These are phyloP conservation scores for Piprites chloris DNA, from an alignment of 2,113 vertebrate genomes.

Conservation along the genomic window DNA sequence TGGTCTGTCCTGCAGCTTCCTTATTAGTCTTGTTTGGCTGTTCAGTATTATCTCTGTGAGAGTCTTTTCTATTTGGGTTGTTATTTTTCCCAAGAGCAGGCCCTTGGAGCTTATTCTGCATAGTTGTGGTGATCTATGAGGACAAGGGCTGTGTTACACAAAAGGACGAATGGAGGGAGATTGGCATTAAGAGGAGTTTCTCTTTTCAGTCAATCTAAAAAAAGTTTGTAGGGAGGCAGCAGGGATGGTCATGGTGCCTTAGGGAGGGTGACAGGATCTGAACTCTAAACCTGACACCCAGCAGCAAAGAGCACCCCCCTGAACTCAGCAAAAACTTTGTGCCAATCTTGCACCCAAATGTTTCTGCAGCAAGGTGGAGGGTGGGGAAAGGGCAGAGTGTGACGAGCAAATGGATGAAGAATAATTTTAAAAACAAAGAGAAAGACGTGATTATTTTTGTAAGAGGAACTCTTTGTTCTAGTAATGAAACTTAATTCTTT, in stretches of 20 bases:
- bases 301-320: neutral
- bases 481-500: conserved; percentile 43
- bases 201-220: neutral
- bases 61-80: neutral
- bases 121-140: neutral
- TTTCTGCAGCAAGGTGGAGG: neutral
- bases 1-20: neutral
- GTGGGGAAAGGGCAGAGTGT: neutral
- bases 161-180: neutral
- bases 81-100: neutral
- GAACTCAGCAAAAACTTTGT: neutral
- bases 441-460: conserved; percentile 37
- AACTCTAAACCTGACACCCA: neutral
- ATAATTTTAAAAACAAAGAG: neutral
- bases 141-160: neutral
- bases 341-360: neutral
- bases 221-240: neutral
- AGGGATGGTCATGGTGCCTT: neutral
- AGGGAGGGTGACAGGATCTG: neutral
- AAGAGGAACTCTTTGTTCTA: conserved; percentile 47
- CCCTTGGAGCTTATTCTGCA: neutral
- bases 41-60: neutral
- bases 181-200: neutral
- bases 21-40: neutral
- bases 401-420: neutral